Evolutionary conservation across 2,888 invertebrate species (phyloP).

Genomic region (Furcula furcula): DNA sequence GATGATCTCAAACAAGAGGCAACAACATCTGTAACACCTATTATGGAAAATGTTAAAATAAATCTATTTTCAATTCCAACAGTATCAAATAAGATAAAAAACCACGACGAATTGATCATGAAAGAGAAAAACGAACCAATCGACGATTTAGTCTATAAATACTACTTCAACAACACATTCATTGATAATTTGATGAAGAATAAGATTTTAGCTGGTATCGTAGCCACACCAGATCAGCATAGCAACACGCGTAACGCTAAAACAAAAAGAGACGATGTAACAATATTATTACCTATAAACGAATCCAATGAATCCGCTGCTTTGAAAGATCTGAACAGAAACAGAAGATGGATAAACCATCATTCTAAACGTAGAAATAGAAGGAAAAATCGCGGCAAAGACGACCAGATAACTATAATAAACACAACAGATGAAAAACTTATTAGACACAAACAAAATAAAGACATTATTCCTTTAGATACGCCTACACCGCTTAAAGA

Average conservation of each 20-base stretch:
- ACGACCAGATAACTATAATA: neutral
- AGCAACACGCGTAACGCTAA: constrained; percentile 37
- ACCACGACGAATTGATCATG: constrained; percentile 60
- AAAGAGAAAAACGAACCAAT: constrained; percentile 65
- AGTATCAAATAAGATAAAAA: constrained; percentile 36
- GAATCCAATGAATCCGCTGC: constrained; percentile 22
- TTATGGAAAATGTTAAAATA: constrained; percentile 60
- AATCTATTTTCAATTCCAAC: constrained; percentile 64
- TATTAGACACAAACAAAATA: neutral
- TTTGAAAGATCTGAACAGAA: constrained; percentile 27
- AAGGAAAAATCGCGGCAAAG: constrained; percentile 29
- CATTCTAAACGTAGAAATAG: constrained; percentile 34
- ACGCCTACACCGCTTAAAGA: constrained; percentile 8
- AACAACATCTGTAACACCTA: constrained; percentile 25
- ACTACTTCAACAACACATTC: constrained; percentile 72
- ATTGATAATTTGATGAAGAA: constrained; percentile 64
- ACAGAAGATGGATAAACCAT: constrained; percentile 60
- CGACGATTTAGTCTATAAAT: constrained; percentile 72
- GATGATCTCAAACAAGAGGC: constrained; percentile 12
- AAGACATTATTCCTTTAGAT: constrained; percentile 1
- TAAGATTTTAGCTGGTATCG: constrained; percentile 48
- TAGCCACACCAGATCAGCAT: constrained; percentile 29
- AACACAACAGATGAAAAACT: constrained; percentile 15
- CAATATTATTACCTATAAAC: constrained; percentile 49
- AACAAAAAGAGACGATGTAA: constrained; percentile 49